These are phyloP conservation scores for Andinoacara biseriatus DNA, from an alignment of 2,113 vertebrate species.

Conservation along the genomic window DNA sequence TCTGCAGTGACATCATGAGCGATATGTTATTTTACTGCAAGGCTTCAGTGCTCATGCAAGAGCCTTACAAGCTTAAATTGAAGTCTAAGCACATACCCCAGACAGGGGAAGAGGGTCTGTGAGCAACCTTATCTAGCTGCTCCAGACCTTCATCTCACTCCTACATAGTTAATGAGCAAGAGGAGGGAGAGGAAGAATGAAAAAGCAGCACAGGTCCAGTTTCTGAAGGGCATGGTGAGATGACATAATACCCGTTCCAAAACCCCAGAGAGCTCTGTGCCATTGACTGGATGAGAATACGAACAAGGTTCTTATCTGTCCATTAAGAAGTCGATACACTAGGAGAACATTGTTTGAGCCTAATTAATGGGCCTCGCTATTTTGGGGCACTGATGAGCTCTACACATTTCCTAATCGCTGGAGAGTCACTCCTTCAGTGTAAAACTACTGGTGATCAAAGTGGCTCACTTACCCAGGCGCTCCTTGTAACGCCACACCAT, in stretches of 20 bases:
- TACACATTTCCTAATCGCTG: slow-evolving; percentile 70
- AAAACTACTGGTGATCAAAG: slow-evolving; percentile 69
- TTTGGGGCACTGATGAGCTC: slow-evolving; percentile 72
- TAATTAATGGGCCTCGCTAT: slow-evolving; percentile 81
- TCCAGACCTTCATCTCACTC: slow-evolving; percentile 66
- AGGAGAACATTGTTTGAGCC: slow-evolving; percentile 78
- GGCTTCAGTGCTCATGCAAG: slow-evolving; percentile 21
- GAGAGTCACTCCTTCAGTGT: slow-evolving; percentile 71
- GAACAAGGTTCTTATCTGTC: slow-evolving; percentile 79
- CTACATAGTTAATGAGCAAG: slow-evolving; percentile 81
- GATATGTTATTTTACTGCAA: background rate
- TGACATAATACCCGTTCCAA: slow-evolving; percentile 79
- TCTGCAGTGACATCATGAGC: background rate
- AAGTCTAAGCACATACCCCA: slow-evolving; percentile 40
- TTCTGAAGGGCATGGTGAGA: slow-evolving; percentile 78
- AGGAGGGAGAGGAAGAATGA: slow-evolving; percentile 56
- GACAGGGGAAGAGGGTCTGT: slow-evolving; percentile 37
- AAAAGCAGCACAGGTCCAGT: slow-evolving; percentile 61
- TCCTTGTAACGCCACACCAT: background rate
- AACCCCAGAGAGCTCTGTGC: slow-evolving; percentile 69
- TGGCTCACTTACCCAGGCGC: slow-evolving; percentile 51
- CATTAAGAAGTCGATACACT: slow-evolving; percentile 84
- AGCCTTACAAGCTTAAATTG: slow-evolving; percentile 34
- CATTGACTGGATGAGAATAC: slow-evolving; percentile 79
- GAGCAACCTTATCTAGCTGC: slow-evolving; percentile 70